phyloP scores from a whole-genome alignment of 2,113 vertebrate species.

The Willisornis vidua region DNA sequence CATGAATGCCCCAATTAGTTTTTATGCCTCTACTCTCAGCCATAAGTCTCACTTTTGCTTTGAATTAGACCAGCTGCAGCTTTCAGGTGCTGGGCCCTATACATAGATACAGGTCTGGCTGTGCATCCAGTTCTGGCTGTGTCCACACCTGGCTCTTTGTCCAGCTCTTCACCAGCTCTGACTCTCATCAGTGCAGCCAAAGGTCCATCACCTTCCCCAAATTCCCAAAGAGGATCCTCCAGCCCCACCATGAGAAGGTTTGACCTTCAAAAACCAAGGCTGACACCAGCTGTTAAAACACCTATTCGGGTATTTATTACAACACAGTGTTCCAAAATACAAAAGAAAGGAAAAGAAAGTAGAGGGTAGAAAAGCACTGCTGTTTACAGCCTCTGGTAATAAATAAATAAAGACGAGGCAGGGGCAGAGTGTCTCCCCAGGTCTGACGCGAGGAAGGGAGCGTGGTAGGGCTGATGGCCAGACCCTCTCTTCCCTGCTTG shows the following conservation, averaged over 20 bases:
- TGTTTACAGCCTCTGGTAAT: constrained; percentile 71
- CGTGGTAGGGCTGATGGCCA: not conserved
- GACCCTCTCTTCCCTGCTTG: constrained; percentile 4
- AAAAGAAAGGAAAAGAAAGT: constrained; percentile 76
- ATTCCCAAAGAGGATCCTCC: not conserved
- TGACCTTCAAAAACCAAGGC: constrained; percentile 37
- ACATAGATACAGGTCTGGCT: not conserved
- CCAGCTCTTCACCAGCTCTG: not conserved
- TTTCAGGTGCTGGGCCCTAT: not conserved
- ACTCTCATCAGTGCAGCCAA: not conserved
- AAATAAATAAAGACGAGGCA: constrained; percentile 65
- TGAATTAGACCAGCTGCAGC: not conserved
- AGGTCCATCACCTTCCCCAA: not conserved
- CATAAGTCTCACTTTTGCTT: not conserved
- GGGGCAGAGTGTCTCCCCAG: constrained; percentile 28
- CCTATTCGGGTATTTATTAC: constrained; percentile 75
- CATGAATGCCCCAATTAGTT: not conserved
- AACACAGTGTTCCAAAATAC: constrained; percentile 74
- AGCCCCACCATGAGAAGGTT: not conserved
- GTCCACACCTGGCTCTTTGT: not conserved
- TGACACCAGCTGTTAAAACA: constrained; percentile 71
- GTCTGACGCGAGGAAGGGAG: not conserved
- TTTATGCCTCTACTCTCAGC: not conserved
- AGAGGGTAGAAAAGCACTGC: constrained; percentile 73
- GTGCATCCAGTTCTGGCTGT: not conserved